Evolutionary conservation across 1,140 invertebrate genomes (phyloP).

Genomic region (Drosophila novamexicana): DNA sequence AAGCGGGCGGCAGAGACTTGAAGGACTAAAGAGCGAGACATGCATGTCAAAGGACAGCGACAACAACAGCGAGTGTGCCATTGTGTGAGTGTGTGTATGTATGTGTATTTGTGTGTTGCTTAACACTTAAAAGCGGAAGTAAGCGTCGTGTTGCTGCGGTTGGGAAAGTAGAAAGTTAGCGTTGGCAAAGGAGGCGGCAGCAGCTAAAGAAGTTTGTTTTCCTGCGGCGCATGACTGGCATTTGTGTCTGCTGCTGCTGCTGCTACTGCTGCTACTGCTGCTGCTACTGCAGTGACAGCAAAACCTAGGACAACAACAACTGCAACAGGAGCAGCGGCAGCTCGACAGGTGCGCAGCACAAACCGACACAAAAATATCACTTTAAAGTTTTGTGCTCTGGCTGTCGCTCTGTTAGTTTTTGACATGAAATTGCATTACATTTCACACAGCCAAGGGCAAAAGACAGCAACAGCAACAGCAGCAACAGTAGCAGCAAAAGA

Average conservation of each 20-base stretch:
- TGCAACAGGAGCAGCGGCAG: slow-evolving; percentile 25
- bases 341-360: slow-evolving; percentile 65
- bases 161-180: slow-evolving; percentile 36
- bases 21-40: slow-evolving; percentile 70
- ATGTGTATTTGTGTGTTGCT: slow-evolving; percentile 60
- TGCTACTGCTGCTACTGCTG: slow-evolving; percentile 11
- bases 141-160: slow-evolving; percentile 72
- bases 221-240: slow-evolving; percentile 77
- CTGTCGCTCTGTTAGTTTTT: slow-evolving; percentile 79
- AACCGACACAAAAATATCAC: slow-evolving; percentile 81
- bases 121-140: slow-evolving; percentile 82
- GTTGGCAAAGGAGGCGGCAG: slow-evolving; percentile 28
- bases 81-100: slow-evolving; percentile 23
- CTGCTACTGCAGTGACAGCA: slow-evolving; percentile 66
- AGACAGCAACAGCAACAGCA: slow-evolving; percentile 15
- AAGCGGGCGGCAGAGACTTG: slow-evolving; percentile 17
- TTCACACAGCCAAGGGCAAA: slow-evolving; percentile 56
- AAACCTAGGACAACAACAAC: slow-evolving; percentile 37
- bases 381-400: slow-evolving; percentile 71
- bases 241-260: slow-evolving; percentile 40
- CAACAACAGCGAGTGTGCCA: slow-evolving; percentile 20
- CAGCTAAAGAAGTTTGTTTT: slow-evolving; percentile 74
- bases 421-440: slow-evolving; percentile 82
- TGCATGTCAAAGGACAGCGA: slow-evolving; percentile 78
- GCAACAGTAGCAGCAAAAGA: not conserved